Percentiles rank a stretch among this genome's conserved stretches.
These are phyloP conservation scores for Operophtera brumata DNA, from an alignment of 2,888 invertebrate species.

Conservation along the genomic window DNA sequence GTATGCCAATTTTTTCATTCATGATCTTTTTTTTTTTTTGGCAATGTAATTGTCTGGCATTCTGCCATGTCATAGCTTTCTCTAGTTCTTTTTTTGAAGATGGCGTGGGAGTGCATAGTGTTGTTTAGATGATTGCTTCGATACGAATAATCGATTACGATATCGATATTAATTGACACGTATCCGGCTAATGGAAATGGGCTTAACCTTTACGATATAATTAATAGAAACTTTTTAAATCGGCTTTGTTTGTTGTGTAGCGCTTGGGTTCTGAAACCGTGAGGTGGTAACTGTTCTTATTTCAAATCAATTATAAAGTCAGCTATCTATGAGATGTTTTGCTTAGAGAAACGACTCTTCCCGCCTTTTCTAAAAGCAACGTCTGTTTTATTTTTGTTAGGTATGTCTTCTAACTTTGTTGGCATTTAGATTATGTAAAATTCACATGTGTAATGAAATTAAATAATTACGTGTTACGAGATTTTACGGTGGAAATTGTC, in stretches of 20 bases:
- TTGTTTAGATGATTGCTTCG: constrained; percentile 29
- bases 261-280: neutral
- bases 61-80: constrained; percentile 22
- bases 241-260: constrained; percentile 15
- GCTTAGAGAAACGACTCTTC: too few relatives aligned
- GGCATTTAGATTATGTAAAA: too few relatives aligned
- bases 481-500: too few relatives aligned
- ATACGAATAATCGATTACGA: constrained; percentile 32
- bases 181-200: constrained; percentile 34
- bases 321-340: too few relatives aligned
- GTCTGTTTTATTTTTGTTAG: too few relatives aligned
- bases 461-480: too few relatives aligned
- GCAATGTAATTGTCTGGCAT: constrained; percentile 12
- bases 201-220: constrained; percentile 25
- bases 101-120: constrained; percentile 21
- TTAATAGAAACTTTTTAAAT: constrained; percentile 16
- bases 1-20: constrained; percentile 10
- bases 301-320: too few relatives aligned
- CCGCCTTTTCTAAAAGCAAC: too few relatives aligned
- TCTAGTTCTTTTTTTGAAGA: constrained; percentile 1
- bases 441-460: too few relatives aligned
- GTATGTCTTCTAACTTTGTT: too few relatives aligned
- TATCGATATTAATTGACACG: constrained; percentile 38
- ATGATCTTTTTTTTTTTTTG: constrained; percentile 1
- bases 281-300: neutral